Percentiles rank a stretch among this genome's conserved stretches.
Conservation (phyloP, 2,113 vertebrate genomes). For the Anolis carolinensis region DNA sequence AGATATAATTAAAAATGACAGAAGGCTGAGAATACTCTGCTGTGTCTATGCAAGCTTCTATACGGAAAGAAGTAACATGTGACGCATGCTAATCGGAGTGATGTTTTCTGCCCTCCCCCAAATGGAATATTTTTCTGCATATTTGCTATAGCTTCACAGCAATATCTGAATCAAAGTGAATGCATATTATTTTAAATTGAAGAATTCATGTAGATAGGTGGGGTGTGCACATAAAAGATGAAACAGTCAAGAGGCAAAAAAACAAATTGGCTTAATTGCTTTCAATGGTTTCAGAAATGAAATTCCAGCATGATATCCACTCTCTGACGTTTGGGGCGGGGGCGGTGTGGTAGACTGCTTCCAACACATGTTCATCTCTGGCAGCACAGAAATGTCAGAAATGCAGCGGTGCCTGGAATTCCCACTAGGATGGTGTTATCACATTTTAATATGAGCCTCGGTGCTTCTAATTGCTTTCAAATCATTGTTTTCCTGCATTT, state of each 20-base stretch:
- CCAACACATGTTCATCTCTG: constrained; percentile 70
- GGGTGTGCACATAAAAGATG: constrained; percentile 11
- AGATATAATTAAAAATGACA: background rate
- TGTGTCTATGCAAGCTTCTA: background rate
- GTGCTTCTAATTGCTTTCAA: constrained; percentile 77
- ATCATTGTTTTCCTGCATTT: constrained; percentile 77
- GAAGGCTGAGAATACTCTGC: background rate
- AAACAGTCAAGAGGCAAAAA: constrained; percentile 23
- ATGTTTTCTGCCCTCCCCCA: background rate
- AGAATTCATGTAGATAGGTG: rapidly evolving
- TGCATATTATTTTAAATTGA: background rate
- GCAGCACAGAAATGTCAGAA: constrained; percentile 73
- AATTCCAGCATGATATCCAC: constrained; percentile 61
- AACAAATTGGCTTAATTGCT: constrained; percentile 59
- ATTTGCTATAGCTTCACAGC: background rate
- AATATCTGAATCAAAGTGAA: background rate
- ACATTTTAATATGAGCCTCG: constrained; percentile 75
- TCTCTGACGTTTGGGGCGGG: background rate
- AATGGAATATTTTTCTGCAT: background rate
- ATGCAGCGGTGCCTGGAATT: constrained; percentile 60
- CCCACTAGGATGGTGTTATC: constrained; percentile 75
- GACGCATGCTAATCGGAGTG: background rate
- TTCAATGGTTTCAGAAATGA: constrained; percentile 69
- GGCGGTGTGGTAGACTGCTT: constrained; percentile 50
- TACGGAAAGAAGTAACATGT: background rate